Percentiles rank a stretch among this genome's conserved stretches.
Evolutionary conservation across 1,140 invertebrate species (phyloP).

Genomic region (Caenorhabditis inopinata): DNA sequence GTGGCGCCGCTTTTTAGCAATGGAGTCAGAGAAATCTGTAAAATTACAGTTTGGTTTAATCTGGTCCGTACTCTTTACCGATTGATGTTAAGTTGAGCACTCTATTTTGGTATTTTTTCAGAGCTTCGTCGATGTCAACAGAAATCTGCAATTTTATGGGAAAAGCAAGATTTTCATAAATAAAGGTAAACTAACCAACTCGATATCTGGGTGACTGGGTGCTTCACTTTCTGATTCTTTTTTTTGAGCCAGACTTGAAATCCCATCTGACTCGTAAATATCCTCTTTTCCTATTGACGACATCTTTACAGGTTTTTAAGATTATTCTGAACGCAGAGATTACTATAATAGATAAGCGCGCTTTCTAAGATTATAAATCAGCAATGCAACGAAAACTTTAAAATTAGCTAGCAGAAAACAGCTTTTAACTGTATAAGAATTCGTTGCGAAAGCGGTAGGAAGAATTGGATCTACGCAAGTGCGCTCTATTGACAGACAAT

Average conservation of each 20-base stretch:
- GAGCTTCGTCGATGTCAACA: slow-evolving; percentile 48
- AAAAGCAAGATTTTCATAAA: neutral
- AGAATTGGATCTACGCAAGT: too few relatives aligned
- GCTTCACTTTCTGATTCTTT: neutral
- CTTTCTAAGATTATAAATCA: too few relatives aligned
- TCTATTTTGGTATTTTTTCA: slow-evolving; percentile 46
- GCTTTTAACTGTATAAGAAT: too few relatives aligned
- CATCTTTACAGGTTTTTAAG: neutral
- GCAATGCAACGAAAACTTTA: too few relatives aligned
- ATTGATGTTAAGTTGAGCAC: slow-evolving; percentile 42
- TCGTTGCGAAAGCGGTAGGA: neutral
- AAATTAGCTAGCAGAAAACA: too few relatives aligned
- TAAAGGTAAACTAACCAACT: slow-evolving; percentile 19
- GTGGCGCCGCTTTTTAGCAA: slow-evolving; percentile 44
- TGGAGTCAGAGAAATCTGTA: slow-evolving; percentile 53
- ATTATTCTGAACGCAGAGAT: neutral
- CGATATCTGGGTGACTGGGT: slow-evolving; percentile 24
- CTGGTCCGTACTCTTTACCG: too few relatives aligned
- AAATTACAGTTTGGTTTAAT: too few relatives aligned
- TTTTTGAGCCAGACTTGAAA: neutral
- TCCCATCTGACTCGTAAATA: slow-evolving; percentile 10
- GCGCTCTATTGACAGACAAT: neutral
- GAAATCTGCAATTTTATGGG: slow-evolving; percentile 35
- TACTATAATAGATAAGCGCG: too few relatives aligned
- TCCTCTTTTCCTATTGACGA: slow-evolving; percentile 14